These are phyloP conservation scores for Pomatostomus ruficeps DNA, from an alignment of 2,113 vertebrate genomes.

Conservation along the genomic window DNA sequence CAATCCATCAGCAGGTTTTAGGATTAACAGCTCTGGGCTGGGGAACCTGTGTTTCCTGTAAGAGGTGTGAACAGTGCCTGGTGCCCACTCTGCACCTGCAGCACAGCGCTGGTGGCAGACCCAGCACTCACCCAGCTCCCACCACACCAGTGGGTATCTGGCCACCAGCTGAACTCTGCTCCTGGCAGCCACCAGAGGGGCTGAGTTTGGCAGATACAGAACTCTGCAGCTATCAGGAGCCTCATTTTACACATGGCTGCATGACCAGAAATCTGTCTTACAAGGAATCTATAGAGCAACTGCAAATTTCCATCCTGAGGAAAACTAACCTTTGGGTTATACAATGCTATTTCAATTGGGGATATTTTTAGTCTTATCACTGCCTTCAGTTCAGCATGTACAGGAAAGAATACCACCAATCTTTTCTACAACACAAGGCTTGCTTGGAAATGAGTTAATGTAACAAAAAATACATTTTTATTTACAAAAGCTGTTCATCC, in stretches of 20 bases:
- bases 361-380: conserved; percentile 44
- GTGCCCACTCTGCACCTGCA: neutral
- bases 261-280: neutral
- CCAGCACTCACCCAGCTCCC: neutral
- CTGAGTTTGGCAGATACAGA: neutral
- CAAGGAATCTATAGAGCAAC: neutral
- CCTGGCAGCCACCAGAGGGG: neutral
- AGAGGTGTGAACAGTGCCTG: neutral
- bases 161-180: neutral
- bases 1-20: neutral
- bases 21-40: neutral
- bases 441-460: conserved; percentile 53
- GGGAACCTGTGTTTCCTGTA: neutral
- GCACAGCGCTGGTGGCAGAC: neutral
- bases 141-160: neutral
- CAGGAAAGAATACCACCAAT: neutral
- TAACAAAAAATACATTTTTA: conserved; percentile 49
- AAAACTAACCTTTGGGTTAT: conserved; percentile 43
- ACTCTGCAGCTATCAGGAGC: neutral
- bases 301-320: conserved; percentile 26
- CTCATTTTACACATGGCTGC: neutral
- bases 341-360: conserved; percentile 6
- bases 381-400: neutral
- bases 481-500: conserved; percentile 57
- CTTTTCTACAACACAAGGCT: conserved; percentile 1